phyloP scores from a whole-genome alignment of 2,113 vertebrate species.

The Leptobrachium leishanense region DNA sequence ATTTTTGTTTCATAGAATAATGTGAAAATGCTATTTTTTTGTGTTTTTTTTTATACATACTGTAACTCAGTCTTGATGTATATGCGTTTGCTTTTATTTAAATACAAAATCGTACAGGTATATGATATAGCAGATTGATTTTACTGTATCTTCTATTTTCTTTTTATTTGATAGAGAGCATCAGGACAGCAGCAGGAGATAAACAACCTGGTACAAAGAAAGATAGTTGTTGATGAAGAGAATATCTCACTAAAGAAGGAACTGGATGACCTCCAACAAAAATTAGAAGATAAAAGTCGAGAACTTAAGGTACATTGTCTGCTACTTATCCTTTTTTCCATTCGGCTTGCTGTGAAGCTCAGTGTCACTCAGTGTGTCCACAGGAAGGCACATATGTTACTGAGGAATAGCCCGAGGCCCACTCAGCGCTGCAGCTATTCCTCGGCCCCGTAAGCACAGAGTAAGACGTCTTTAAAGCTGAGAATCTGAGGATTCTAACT shows the following conservation, averaged over 20 bases:
- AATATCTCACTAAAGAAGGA: constrained; percentile 77
- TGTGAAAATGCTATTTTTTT: too few species aligned
- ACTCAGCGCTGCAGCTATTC: constrained; percentile 69
- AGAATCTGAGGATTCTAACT: constrained; percentile 83
- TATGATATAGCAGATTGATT: neutral
- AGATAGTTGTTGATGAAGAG: constrained; percentile 73
- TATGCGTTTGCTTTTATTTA: constrained; percentile 3
- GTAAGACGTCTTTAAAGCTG: constrained; percentile 72
- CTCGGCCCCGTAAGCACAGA: constrained; percentile 60
- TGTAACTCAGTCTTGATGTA: too few species aligned
- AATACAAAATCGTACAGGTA: neutral
- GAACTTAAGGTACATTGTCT: constrained; percentile 85
- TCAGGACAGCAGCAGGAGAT: constrained; percentile 76
- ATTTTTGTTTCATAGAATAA: too few species aligned
- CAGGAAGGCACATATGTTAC: constrained; percentile 73
- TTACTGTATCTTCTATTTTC: neutral
- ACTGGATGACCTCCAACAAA: constrained; percentile 74
- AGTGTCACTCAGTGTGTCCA: constrained; percentile 71
- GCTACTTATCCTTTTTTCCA: constrained; percentile 62
- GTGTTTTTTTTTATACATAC: too few species aligned
- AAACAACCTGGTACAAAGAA: constrained; percentile 72
- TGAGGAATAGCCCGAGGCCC: constrained; percentile 78
- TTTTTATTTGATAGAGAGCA: constrained; percentile 67
- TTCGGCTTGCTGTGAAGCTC: constrained; percentile 61
- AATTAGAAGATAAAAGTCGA: constrained; percentile 80